Percentiles rank a stretch among this genome's conserved stretches.
Evolutionary conservation across 2,113 vertebrate species (phyloP).

Genomic region (Platichthys stellatus): DNA sequence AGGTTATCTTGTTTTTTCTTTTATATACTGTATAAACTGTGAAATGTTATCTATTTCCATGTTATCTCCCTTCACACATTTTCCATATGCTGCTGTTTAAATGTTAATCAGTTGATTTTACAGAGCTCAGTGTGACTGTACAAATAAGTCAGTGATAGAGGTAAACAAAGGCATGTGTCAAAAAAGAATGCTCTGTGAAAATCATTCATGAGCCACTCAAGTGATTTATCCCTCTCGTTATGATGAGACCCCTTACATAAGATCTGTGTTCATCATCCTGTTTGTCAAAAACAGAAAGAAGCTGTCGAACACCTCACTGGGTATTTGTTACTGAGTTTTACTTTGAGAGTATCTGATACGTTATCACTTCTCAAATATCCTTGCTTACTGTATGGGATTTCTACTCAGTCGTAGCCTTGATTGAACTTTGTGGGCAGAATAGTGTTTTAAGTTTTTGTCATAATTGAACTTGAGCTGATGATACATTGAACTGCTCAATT

Average conservation of each 20-base stretch:
- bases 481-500: neutral
- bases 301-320: too few species aligned
- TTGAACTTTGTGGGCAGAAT: conserved; percentile 16
- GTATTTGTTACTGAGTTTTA: too few species aligned
- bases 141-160: conserved; percentile 14
- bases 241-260: neutral
- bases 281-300: neutral
- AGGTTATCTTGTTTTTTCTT: conserved; percentile 4
- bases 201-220: too few species aligned
- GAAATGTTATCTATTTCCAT: neutral
- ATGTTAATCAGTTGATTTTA: neutral
- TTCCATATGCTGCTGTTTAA: neutral
- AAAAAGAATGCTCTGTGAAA: too few species aligned
- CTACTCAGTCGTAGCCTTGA: conserved; percentile 4
- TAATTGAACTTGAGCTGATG: too few species aligned
- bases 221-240: neutral
- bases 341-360: conserved; percentile 17
- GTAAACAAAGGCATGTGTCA: conserved; percentile 2
- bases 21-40: too few species aligned
- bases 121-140: neutral
- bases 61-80: neutral
- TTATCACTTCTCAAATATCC: conserved; percentile 35
- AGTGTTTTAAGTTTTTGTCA: too few species aligned
- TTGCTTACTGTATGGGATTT: conserved; percentile 22
- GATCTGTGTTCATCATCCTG: conserved; percentile 5